These are phyloP conservation scores for Parauchenoglanis punctatus DNA, from an alignment of 2,797 vertebrate genomes.

Conservation along the genomic window DNA sequence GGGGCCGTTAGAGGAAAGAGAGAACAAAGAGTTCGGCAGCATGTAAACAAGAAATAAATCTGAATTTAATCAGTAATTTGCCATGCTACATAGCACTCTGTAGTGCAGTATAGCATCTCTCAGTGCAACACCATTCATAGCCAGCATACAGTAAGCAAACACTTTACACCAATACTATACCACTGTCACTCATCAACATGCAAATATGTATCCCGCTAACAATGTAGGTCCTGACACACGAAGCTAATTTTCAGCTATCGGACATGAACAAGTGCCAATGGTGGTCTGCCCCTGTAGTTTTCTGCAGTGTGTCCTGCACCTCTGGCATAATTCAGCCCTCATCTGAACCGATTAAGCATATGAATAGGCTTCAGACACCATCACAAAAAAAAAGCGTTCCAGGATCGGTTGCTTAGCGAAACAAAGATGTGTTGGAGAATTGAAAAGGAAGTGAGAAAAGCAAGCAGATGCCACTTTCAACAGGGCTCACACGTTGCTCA, in stretches of 20 bases:
- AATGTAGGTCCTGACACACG: neutral
- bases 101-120: neutral
- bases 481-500: neutral
- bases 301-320: constrained; percentile 6
- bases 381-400: neutral
- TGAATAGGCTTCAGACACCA: neutral
- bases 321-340: neutral
- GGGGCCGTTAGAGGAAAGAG: constrained; percentile 35
- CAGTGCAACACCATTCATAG: neutral
- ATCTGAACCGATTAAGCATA: constrained; percentile 3
- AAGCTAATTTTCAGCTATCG: neutral
- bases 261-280: neutral
- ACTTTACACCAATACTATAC: neutral
- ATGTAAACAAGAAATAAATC: constrained; percentile 37
- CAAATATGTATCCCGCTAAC: neutral
- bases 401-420: neutral
- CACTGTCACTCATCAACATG: neutral
- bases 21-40: constrained; percentile 29
- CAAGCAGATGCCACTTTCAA: neutral
- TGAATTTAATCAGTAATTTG: neutral
- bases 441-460: neutral
- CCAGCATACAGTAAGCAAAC: neutral
- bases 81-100: neutral
- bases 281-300: neutral
- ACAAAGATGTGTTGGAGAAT: neutral